These are phyloP conservation scores for Dendropsophus ebraccatus DNA, from an alignment of 2,113 vertebrate genomes.

Conservation along the genomic window DNA sequence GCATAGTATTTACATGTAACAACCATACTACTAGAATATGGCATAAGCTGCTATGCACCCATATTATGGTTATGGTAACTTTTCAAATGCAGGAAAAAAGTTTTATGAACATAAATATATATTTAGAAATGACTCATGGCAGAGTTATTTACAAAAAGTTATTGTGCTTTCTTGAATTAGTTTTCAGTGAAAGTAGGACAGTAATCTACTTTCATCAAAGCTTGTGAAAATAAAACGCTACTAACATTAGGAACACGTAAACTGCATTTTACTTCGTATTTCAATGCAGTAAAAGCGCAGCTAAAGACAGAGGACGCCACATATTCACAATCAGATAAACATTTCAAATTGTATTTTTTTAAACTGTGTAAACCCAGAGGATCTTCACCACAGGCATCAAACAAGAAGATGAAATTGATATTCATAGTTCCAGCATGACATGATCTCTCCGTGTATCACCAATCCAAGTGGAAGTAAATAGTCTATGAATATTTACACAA, in stretches of 20 bases:
- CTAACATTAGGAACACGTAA: neutral
- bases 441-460: neutral
- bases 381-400: neutral
- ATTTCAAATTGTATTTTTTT: neutral
- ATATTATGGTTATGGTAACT: too few relatives aligned
- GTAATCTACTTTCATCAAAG: neutral
- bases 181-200: too few relatives aligned
- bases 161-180: too few relatives aligned
- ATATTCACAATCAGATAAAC: neutral
- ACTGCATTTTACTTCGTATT: neutral
- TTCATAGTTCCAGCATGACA: slow-evolving; percentile 38
- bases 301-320: neutral
- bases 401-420: slow-evolving; percentile 15
- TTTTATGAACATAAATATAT: too few relatives aligned
- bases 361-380: neutral
- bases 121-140: too few relatives aligned
- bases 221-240: neutral
- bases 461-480: slow-evolving; percentile 21
- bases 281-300: neutral
- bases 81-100: too few relatives aligned
- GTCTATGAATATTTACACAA: slow-evolving; percentile 39
- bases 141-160: too few relatives aligned
- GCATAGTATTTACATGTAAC: too few relatives aligned
- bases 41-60: too few relatives aligned
- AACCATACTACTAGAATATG: too few relatives aligned